A percentile compares a stretch with the other conserved stretches of the same genome.
Evolutionary conservation across 2,113 vertebrate species (phyloP).

Genomic region (Seriola quinqueradiata): DNA sequence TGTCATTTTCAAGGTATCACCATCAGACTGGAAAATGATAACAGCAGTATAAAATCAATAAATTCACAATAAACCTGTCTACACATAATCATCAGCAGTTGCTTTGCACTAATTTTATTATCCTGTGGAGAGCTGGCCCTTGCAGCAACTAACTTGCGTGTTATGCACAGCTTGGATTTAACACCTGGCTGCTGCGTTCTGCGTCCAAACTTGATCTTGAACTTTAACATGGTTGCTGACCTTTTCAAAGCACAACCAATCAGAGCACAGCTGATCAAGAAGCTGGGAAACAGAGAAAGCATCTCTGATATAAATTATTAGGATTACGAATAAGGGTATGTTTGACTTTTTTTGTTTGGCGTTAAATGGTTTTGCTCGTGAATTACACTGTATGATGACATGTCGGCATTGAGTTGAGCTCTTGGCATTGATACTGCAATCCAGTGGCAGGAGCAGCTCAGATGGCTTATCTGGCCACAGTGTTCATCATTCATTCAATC

Average conservation of each 20-base stretch:
- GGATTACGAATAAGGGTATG: too few relatives aligned
- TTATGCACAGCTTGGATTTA: not conserved
- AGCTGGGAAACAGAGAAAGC: not conserved
- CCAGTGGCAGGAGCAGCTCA: not conserved
- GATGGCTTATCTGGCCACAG: not conserved
- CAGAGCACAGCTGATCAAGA: not conserved
- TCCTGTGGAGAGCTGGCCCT: not conserved
- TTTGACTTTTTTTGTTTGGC: too few relatives aligned
- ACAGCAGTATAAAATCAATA: too few relatives aligned
- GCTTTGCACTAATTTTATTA: not conserved
- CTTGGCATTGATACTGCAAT: not conserved
- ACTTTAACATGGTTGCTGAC: not conserved
- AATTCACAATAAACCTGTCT: not conserved
- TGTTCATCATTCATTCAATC: not conserved
- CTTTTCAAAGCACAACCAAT: not conserved
- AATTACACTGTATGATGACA: not conserved
- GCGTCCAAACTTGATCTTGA: not conserved
- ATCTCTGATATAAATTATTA: not conserved
- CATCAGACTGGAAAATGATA: not conserved
- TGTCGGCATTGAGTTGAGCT: not conserved
- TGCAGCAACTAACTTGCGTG: not conserved
- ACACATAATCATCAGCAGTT: not conserved
- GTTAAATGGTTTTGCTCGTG: not conserved
- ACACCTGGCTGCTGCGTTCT: not conserved
- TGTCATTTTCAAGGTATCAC: too few relatives aligned